These are phyloP conservation scores for Prunella strophiata DNA, from an alignment of 2,797 vertebrate species.

Conservation along the genomic window DNA sequence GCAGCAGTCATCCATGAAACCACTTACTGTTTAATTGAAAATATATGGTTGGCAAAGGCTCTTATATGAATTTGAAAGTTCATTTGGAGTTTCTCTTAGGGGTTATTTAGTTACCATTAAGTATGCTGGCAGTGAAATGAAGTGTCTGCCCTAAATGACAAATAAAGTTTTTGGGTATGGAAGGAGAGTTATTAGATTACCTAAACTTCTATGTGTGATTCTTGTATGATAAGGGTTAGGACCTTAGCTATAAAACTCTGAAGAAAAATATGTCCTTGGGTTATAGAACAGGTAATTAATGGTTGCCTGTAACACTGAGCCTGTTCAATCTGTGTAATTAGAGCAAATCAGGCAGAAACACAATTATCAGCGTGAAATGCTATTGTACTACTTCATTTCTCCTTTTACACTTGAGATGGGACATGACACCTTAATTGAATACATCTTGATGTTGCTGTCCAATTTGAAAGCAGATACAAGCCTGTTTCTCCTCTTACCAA, in stretches of 20 bases:
- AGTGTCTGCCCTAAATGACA: background rate
- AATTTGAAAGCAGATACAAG: conserved; percentile 54
- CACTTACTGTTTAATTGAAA: background rate
- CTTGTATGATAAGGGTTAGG: background rate
- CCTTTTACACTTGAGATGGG: conserved; percentile 68
- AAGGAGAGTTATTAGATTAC: background rate
- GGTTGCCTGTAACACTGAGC: conserved; percentile 65
- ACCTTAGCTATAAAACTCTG: conserved; percentile 51
- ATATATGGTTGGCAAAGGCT: background rate
- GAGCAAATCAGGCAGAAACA: conserved; percentile 70
- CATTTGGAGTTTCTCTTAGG: background rate
- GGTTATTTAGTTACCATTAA: background rate
- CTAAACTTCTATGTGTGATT: background rate
- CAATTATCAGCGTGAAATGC: conserved; percentile 71
- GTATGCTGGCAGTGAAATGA: background rate
- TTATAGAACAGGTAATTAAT: conserved; percentile 71
- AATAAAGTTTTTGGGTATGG: background rate
- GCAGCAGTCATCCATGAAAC: background rate
- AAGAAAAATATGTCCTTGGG: conserved; percentile 41
- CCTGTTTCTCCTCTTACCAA: conserved; percentile 31
- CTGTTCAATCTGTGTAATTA: conserved; percentile 69
- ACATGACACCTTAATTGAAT: conserved; percentile 68
- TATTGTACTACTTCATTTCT: conserved; percentile 57
- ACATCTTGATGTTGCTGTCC: conserved; percentile 57
- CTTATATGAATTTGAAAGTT: background rate